A percentile compares a stretch with the other conserved stretches of the same genome.
These are phyloP conservation scores for Melanotaenia nigrans DNA, from an alignment of 2,797 vertebrate genomes.

Conservation along the genomic window DNA sequence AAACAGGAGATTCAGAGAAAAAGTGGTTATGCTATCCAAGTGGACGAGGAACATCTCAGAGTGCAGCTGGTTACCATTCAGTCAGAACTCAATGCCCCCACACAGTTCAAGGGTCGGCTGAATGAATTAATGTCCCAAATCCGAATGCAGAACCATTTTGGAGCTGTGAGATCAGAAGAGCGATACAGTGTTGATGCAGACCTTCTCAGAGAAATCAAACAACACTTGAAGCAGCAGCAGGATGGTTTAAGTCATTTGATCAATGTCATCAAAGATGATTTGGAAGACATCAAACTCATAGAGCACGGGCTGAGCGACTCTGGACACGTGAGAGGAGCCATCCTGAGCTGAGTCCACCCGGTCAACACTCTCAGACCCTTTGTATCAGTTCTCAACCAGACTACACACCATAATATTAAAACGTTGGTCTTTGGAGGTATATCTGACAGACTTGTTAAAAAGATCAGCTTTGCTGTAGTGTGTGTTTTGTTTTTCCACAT, in stretches of 20 bases:
- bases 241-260: constrained; percentile 96
- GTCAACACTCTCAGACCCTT: constrained; percentile 10
- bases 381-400: constrained; percentile 6
- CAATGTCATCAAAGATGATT: constrained; percentile 94
- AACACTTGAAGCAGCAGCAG: constrained; percentile 97
- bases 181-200: constrained; percentile 93
- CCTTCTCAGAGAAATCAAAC: constrained; percentile 94
- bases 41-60: constrained; percentile 96
- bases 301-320: constrained; percentile 93
- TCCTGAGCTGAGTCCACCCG: constrained; percentile 86
- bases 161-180: constrained; percentile 92
- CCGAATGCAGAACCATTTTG: constrained; percentile 98
- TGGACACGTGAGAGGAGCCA: constrained; percentile 88
- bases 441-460: not conserved
- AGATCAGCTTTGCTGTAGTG: not conserved
- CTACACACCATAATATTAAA: not conserved
- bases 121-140: constrained; percentile 99
- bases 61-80: constrained; percentile 98
- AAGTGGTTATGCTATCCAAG: constrained; percentile 96
- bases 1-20: constrained; percentile 99
- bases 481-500: not conserved
- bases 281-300: constrained; percentile 96
- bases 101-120: constrained; percentile 98
- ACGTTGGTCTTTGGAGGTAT: not conserved
- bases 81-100: constrained; percentile 96